These are phyloP conservation scores for Percina caprodes DNA, from an alignment of 2,113 vertebrate genomes.

Conservation along the genomic window DNA sequence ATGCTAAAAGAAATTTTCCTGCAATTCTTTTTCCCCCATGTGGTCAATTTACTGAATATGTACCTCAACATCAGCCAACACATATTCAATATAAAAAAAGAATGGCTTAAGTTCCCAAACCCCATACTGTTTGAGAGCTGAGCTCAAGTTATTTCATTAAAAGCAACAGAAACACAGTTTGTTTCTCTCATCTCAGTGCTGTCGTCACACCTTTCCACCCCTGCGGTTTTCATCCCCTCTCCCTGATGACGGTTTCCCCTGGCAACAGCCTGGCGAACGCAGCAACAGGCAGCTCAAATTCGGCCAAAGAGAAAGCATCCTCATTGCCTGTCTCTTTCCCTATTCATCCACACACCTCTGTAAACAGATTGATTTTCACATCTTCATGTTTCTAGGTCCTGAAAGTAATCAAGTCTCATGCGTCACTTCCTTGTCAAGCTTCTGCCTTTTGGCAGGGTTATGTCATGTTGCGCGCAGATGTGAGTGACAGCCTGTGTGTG, in stretches of 20 bases:
- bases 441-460: conserved; percentile 30
- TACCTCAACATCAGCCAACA: background rate
- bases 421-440: background rate
- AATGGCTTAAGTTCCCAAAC: background rate
- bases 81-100: background rate
- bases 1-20: background rate
- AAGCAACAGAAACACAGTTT: conserved; percentile 2
- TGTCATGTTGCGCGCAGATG: conserved; percentile 36
- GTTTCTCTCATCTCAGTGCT: conserved; percentile 41
- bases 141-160: conserved; percentile 14
- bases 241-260: conserved; percentile 66
- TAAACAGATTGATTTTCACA: background rate
- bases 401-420: background rate
- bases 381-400: background rate
- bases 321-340: conserved; percentile 17
- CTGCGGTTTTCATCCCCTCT: conserved; percentile 1
- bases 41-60: background rate
- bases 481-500: conserved; percentile 1
- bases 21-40: background rate
- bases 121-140: background rate
- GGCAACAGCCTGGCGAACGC: conserved; percentile 71
- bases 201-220: conserved; percentile 63
- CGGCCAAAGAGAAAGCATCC: conserved; percentile 34
- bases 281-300: conserved; percentile 62
- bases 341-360: background rate